phyloP scores from a whole-genome alignment of 2,113 vertebrate genomes.

The Pomatostomus ruficeps region DNA sequence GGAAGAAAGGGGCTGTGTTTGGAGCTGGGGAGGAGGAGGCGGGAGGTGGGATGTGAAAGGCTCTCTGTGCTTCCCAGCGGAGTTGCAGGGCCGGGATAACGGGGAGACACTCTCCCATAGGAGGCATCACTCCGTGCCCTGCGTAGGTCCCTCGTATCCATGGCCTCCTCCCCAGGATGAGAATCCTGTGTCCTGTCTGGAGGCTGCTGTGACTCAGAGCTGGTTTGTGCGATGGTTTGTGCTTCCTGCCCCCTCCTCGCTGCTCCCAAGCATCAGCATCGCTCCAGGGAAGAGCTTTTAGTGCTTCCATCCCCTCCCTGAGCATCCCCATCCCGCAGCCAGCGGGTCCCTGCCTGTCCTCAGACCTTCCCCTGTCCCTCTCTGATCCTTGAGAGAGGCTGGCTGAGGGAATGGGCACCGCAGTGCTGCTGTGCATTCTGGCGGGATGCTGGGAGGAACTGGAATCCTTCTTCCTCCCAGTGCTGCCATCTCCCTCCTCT shows the following conservation, averaged over 20 bases:
- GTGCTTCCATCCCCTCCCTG: background rate
- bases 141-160: accelerated
- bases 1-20: slow-evolving; percentile 32
- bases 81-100: accelerated
- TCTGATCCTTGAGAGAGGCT: background rate
- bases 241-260: background rate
- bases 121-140: accelerated
- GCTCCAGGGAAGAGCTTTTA: background rate
- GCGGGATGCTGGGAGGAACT: background rate
- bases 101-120: background rate
- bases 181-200: background rate
- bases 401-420: background rate
- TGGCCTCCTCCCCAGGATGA: accelerated
- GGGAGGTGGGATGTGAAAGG: background rate
- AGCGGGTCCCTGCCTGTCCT: background rate
- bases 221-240: background rate
- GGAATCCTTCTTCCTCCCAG: background rate
- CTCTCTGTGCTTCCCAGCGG: background rate
- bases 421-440: background rate
- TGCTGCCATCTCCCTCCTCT: background rate
- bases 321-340: background rate
- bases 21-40: background rate
- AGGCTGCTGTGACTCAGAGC: background rate
- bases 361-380: background rate
- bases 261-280: accelerated